These are phyloP conservation scores for Arctocebus calabarensis DNA, from an alignment of 2,797 vertebrate genomes.

Conservation along the genomic window DNA sequence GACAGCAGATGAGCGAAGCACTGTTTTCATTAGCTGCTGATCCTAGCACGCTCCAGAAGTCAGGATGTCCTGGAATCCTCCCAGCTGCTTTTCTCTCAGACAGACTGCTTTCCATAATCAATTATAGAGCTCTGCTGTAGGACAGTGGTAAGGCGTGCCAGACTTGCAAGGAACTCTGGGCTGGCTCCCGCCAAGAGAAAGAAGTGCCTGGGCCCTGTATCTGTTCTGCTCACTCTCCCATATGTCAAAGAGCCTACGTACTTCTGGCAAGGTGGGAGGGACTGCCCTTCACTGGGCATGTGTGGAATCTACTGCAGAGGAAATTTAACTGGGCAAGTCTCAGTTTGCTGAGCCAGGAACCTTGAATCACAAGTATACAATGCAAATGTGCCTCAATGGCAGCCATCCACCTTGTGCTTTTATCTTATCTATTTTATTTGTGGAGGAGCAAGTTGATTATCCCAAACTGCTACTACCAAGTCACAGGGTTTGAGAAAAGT, in stretches of 20 bases:
- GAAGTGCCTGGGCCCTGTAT: background rate
- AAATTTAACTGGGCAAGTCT: background rate
- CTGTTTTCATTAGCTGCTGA: background rate
- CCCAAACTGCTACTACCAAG: background rate
- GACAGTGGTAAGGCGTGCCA: background rate
- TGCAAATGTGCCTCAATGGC: background rate
- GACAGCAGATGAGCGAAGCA: background rate
- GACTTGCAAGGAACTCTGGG: background rate
- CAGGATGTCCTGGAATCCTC: background rate
- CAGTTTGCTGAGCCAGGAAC: background rate
- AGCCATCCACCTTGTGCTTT: background rate
- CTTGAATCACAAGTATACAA: background rate
- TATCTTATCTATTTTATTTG: slow-evolving; percentile 21
- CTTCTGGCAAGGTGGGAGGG: background rate
- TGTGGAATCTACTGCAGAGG: background rate
- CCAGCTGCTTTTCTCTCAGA: background rate
- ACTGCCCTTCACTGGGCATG: background rate
- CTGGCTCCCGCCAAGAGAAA: background rate
- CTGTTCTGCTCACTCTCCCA: background rate
- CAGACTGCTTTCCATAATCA: background rate
- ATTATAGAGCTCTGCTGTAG: background rate
- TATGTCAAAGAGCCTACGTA: background rate
- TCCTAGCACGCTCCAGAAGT: background rate
- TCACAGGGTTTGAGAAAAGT: background rate
- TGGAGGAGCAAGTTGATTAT: background rate